A percentile compares a stretch with the other conserved stretches of the same genome.
Evolutionary conservation across 2,888 invertebrate species (phyloP).

Genomic region (Lepidochitona cinerea): DNA sequence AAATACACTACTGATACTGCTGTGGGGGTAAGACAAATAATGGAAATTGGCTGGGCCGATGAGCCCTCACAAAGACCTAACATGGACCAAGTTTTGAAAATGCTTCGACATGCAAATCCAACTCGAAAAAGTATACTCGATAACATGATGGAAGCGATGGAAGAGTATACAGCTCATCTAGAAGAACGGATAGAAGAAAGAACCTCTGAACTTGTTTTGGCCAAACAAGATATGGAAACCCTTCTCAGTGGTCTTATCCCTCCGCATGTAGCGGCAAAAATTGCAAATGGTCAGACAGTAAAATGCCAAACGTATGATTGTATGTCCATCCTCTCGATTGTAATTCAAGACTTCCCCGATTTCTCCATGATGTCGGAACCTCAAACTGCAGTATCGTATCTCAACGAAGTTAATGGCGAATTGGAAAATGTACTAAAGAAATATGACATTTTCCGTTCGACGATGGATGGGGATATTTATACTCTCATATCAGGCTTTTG

Average conservation of each 20-base stretch:
- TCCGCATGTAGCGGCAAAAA: slow-evolving; percentile 39
- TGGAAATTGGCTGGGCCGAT: slow-evolving; percentile 55
- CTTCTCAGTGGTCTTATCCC: slow-evolving; percentile 57
- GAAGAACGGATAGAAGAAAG: slow-evolving; percentile 59
- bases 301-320: not conserved
- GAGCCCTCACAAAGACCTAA: slow-evolving; percentile 45
- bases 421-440: not conserved
- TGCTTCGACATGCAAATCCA: slow-evolving; percentile 47
- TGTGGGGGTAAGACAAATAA: slow-evolving; percentile 36
- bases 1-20: slow-evolving; percentile 41
- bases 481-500: not conserved
- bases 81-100: slow-evolving; percentile 49
- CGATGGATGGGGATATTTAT: not conserved
- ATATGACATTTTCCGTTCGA: not conserved
- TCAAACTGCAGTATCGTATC: not conserved
- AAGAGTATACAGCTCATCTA: slow-evolving; percentile 56
- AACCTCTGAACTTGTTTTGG: slow-evolving; percentile 43
- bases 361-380: not conserved
- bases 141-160: slow-evolving; percentile 65
- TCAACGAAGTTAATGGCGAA: not conserved
- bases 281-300: slow-evolving; percentile 37
- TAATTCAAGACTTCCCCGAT: not conserved
- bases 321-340: not conserved
- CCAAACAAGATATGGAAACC: slow-evolving; percentile 46
- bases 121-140: slow-evolving; percentile 59